Evolutionary conservation across 2,797 vertebrate species (phyloP).

Genomic region (Argyrosomus regius): DNA sequence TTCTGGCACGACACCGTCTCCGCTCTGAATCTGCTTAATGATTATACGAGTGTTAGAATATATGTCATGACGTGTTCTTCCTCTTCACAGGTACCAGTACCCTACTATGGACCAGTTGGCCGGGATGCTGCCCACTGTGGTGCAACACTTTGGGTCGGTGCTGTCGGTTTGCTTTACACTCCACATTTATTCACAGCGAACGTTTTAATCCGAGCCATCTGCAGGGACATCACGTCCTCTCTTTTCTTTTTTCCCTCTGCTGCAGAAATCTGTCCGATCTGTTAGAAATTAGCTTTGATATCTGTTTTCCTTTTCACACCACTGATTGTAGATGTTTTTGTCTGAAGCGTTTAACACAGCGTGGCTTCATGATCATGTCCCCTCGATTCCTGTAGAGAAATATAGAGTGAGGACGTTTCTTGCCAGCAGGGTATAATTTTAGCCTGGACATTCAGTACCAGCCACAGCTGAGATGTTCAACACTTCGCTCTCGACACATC

Average conservation of each 20-base stretch:
- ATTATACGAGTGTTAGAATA: neutral
- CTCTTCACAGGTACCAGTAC: conserved; percentile 91
- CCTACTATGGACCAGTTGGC: conserved; percentile 98
- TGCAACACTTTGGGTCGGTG: conserved; percentile 95
- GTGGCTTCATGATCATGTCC: neutral
- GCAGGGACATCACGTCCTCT: neutral
- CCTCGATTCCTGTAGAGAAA: neutral
- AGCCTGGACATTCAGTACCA: conserved; percentile 22
- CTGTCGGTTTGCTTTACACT: neutral
- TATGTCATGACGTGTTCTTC: neutral
- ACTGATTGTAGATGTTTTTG: neutral
- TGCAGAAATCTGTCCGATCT: neutral
- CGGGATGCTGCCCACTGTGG: conserved; percentile 94
- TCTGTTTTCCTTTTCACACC: neutral
- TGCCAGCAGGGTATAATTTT: conserved; percentile 21
- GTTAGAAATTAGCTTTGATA: neutral
- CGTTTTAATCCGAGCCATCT: conserved; percentile 3
- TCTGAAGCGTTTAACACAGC: neutral
- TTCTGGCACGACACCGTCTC: no score
- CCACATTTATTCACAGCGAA: neutral
- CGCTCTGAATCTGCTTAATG: neutral
- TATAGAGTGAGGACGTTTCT: neutral
- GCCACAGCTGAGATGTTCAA: conserved; percentile 11
- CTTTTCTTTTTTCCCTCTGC: neutral
- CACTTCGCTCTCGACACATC: neutral